phyloP scores from a whole-genome alignment of 2,888 invertebrate genomes.

The Tupiocoris notatus region DNA sequence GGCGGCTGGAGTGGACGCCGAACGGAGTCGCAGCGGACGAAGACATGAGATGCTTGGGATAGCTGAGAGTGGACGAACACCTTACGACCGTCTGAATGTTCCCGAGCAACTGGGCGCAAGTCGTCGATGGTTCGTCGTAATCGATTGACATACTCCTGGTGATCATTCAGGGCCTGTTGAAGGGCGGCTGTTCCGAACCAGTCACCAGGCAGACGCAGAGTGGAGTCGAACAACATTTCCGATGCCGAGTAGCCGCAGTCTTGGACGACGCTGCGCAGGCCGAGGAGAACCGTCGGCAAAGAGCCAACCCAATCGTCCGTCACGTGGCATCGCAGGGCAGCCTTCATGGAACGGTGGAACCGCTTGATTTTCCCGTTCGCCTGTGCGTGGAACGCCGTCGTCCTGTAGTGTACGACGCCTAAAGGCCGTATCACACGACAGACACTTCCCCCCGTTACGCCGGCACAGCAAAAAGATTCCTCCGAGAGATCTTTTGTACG shows the following conservation, averaged over 20 bases:
- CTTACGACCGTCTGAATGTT: not conserved
- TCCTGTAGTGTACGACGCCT: too few species aligned
- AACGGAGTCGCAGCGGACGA: constrained; percentile 29
- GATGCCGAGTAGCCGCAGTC: not conserved
- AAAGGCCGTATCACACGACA: too few species aligned
- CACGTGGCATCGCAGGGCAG: not conserved
- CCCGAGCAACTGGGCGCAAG: not conserved
- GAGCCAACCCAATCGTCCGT: constrained; percentile 3
- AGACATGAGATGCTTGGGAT: constrained; percentile 4
- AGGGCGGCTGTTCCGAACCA: not conserved
- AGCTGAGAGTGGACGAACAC: constrained; percentile 17
- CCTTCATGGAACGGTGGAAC: not conserved
- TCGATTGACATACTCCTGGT: not conserved
- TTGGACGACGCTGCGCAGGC: constrained; percentile 19
- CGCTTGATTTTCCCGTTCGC: not conserved
- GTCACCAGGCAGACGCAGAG: not conserved
- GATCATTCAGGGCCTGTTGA: not conserved
- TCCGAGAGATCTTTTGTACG: too few species aligned
- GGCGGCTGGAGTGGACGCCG: constrained; percentile 31
- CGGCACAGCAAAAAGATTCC: too few species aligned
- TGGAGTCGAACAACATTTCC: not conserved
- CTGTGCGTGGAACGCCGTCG: constrained; percentile 47
- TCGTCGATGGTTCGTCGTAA: not conserved
- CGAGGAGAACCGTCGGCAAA: constrained; percentile 26
- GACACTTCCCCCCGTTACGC: too few species aligned